A percentile compares a stretch with the other conserved stretches of the same genome.
phyloP scores from a whole-genome alignment of 2,888 invertebrate species.

The Amiota minor region DNA sequence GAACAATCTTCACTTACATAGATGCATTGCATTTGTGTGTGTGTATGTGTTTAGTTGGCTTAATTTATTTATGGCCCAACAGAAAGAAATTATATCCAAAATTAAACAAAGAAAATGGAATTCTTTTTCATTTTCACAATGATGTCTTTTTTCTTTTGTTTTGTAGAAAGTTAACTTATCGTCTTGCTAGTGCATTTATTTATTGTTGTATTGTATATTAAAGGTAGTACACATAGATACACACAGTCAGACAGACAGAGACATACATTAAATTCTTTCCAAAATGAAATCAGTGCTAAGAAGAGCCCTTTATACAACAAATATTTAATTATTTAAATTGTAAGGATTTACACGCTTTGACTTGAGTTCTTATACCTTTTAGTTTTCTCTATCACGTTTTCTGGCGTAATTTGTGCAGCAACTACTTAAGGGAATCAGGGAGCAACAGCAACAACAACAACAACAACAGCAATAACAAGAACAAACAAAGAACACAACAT shows the following conservation, averaged over 20 bases:
- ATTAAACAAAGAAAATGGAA: constrained; percentile 47
- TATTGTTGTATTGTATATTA: too few relatives aligned
- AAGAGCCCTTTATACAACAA: neutral
- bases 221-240: too few relatives aligned
- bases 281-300: neutral
- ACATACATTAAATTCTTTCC: neutral
- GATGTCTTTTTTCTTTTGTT: constrained; percentile 27
- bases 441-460: constrained; percentile 5
- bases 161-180: constrained; percentile 10
- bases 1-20: too few relatives aligned
- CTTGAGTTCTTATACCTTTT: neutral
- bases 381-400: neutral
- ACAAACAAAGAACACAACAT: neutral
- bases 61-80: constrained; percentile 48
- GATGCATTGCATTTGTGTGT: neutral
- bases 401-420: constrained; percentile 42
- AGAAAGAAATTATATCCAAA: constrained; percentile 40
- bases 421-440: constrained; percentile 38
- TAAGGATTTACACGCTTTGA: neutral
- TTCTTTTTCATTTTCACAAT: neutral
- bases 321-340: constrained; percentile 59
- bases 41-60: constrained; percentile 41
- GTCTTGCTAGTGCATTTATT: constrained; percentile 17
- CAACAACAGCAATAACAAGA: neutral
- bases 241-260: too few relatives aligned